Evolutionary conservation across 2,888 invertebrate species (phyloP).

Genomic region (Cabera pusaria): DNA sequence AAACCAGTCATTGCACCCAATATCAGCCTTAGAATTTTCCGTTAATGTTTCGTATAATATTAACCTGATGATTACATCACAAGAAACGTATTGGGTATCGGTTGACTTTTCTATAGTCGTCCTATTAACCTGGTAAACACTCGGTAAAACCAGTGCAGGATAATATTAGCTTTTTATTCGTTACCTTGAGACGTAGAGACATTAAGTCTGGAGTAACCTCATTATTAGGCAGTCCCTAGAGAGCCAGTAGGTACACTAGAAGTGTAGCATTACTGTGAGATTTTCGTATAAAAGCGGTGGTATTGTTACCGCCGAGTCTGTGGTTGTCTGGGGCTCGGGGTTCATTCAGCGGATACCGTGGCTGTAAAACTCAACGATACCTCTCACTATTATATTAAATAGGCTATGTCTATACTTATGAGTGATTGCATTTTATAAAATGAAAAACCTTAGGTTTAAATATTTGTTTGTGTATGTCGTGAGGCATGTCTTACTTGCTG

Average conservation of each 20-base stretch:
- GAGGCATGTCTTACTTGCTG: constrained; percentile 79
- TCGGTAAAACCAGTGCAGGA: no score
- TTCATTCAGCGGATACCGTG: constrained; percentile 54
- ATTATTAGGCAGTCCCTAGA: background rate
- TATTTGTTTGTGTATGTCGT: constrained; percentile 79
- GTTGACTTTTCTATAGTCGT: no score
- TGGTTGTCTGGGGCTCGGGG: constrained; percentile 58
- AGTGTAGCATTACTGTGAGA: background rate
- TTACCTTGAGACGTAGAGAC: constrained; percentile 6
- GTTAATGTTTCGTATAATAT: constrained; percentile 18
- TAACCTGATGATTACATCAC: background rate
- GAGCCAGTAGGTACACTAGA: background rate
- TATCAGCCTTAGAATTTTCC: constrained; percentile 31
- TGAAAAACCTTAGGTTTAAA: constrained; percentile 70
- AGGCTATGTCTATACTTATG: constrained; percentile 77
- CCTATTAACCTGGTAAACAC: no score
- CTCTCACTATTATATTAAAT: constrained; percentile 67
- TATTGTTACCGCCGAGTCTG: constrained; percentile 46
- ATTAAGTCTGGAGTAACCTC: constrained; percentile 2
- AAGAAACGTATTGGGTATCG: no score
- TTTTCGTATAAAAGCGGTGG: constrained; percentile 27
- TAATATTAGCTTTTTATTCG: no score
- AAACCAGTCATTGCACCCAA: constrained; percentile 27
- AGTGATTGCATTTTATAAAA: constrained; percentile 82
- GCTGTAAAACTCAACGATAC: constrained; percentile 81